A percentile compares a stretch with the other conserved stretches of the same genome.
These are phyloP conservation scores for Aculops lycopersici DNA, from an alignment of 1,140 invertebrate genomes.

Conservation along the genomic window DNA sequence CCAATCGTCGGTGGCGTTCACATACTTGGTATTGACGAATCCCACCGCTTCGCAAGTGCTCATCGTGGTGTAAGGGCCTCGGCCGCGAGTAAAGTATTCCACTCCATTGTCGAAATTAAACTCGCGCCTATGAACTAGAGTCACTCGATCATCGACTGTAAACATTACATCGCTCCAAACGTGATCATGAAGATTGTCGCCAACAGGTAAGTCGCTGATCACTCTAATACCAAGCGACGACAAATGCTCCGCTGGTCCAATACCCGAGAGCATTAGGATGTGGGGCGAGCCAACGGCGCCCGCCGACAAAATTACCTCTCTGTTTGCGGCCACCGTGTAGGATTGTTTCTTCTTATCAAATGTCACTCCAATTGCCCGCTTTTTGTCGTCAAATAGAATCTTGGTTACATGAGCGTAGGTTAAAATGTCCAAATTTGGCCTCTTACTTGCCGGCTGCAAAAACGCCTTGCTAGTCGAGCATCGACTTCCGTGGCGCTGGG, in stretches of 20 bases:
- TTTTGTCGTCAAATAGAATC: slow-evolving; percentile 44
- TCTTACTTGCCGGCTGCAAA: slow-evolving; percentile 36
- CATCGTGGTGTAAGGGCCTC: slow-evolving; percentile 4
- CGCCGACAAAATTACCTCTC: slow-evolving; percentile 42
- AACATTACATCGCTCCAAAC: slow-evolving; percentile 11
- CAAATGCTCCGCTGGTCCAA: slow-evolving; percentile 34
- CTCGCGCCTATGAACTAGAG: slow-evolving; percentile 33
- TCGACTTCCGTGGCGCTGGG: slow-evolving; percentile 44
- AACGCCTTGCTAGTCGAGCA: slow-evolving; percentile 70
- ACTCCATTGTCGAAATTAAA: slow-evolving; percentile 29
- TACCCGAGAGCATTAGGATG: slow-evolving; percentile 53
- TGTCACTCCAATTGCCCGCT: slow-evolving; percentile 38
- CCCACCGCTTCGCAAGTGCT: slow-evolving; percentile 33
- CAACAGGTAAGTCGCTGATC: slow-evolving; percentile 17
- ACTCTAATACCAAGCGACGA: slow-evolving; percentile 11
- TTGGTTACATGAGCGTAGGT: slow-evolving; percentile 48
- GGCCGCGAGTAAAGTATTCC: slow-evolving; percentile 10
- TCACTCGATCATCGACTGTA: slow-evolving; percentile 17
- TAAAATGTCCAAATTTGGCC: slow-evolving; percentile 50
- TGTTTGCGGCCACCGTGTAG: slow-evolving; percentile 27
- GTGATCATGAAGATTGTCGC: slow-evolving; percentile 17
- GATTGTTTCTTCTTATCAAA: slow-evolving; percentile 28
- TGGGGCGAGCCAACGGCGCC: slow-evolving; percentile 47
- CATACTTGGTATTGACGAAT: slow-evolving; percentile 52
- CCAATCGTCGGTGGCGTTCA: slow-evolving; percentile 44